A percentile compares a stretch with the other conserved stretches of the same genome.
Conservation (phyloP, 1,140 invertebrate species). For the Tetragonula clypearis region DNA sequence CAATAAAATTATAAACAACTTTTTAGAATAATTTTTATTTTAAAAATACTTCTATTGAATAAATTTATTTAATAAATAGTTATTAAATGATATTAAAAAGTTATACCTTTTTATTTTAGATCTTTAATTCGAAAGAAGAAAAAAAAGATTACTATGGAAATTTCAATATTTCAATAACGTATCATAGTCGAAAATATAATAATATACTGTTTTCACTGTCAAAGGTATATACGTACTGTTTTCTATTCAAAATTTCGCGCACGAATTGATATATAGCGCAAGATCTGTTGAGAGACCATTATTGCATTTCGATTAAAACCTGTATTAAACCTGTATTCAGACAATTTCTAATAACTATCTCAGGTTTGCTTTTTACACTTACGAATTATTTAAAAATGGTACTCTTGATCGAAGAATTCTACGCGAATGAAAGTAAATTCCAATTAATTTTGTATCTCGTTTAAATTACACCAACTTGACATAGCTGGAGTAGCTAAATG, state of each 20-base stretch:
- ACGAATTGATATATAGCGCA: not conserved
- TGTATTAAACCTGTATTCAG: not conserved
- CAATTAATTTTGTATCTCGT: not conserved
- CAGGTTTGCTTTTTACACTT: not conserved
- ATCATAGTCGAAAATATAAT: not conserved
- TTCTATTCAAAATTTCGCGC: slow-evolving; percentile 30
- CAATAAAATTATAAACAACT: not conserved
- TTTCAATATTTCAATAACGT: not conserved
- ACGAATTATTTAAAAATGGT: not conserved
- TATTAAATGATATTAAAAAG: not conserved
- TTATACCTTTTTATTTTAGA: not conserved
- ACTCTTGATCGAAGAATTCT: not conserved
- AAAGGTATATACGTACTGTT: not conserved
- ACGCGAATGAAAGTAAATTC: not conserved
- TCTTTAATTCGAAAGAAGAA: not conserved
- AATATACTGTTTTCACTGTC: not conserved
- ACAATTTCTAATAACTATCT: not conserved
- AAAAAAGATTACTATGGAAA: not conserved
- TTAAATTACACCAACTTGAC: not conserved
- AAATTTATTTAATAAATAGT: not conserved
- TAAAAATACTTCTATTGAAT: not conserved
- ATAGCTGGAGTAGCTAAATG: not conserved
- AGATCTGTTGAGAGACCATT: not conserved
- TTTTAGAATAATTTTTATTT: not conserved
- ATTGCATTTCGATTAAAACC: slow-evolving; percentile 17